phyloP scores from a whole-genome alignment of 1,140 invertebrate species.

The Heliconius nattereri region DNA sequence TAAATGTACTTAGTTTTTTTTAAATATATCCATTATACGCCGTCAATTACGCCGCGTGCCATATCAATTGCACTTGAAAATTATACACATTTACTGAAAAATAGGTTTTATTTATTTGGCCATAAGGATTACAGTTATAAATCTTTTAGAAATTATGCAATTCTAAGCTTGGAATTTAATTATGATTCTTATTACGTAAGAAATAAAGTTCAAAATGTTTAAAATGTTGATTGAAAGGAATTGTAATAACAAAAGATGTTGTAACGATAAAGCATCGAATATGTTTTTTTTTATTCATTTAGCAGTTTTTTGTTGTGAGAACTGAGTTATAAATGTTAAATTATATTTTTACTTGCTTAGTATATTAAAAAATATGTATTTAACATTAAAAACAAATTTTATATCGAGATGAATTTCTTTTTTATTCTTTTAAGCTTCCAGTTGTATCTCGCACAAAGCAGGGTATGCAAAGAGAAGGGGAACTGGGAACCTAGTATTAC shows the following conservation, averaged over 20 bases:
- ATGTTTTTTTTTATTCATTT: slow-evolving; percentile 19
- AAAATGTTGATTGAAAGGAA: not conserved
- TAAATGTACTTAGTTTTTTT: not conserved
- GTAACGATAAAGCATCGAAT: slow-evolving; percentile 16
- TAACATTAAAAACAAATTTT: too few species aligned
- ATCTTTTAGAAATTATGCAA: not conserved
- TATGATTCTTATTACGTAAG: not conserved
- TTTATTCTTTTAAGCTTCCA: too few species aligned
- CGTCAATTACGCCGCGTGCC: slow-evolving; percentile 25
- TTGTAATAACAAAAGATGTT: slow-evolving; percentile 8
- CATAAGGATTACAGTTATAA: not conserved
- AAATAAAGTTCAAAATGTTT: not conserved
- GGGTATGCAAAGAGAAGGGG: too few species aligned
- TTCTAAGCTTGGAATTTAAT: not conserved
- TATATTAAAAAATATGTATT: not conserved
- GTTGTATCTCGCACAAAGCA: not conserved
- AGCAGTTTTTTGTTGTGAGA: not conserved
- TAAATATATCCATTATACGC: slow-evolving; percentile 1
- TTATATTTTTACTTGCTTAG: not conserved
- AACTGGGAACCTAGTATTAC: too few species aligned
- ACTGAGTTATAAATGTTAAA: not conserved
- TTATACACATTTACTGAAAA: not conserved
- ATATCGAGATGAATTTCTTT: too few species aligned
- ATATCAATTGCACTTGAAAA: slow-evolving; percentile 25
- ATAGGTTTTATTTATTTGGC: not conserved